These are phyloP conservation scores for Channallabes apus DNA, from an alignment of 2,797 vertebrate species.

Conservation along the genomic window DNA sequence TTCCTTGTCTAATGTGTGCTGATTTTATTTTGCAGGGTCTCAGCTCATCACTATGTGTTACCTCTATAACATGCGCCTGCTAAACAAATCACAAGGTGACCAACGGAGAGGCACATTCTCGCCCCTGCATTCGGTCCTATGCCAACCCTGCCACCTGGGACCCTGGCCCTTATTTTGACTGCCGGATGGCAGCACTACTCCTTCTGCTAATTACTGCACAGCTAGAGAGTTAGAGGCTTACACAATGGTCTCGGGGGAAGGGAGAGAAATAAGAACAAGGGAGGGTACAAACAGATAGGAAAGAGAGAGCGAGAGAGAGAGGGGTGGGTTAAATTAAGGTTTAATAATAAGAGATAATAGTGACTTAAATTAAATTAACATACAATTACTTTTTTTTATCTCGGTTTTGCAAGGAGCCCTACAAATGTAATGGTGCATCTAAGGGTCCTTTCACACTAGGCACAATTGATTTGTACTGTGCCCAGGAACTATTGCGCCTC, in stretches of 20 bases:
- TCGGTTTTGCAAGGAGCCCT: neutral
- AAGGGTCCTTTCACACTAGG: too few species aligned
- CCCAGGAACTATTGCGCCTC: too few species aligned
- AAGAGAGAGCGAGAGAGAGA: neutral
- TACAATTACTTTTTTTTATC: neutral
- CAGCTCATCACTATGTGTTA: constrained; percentile 53
- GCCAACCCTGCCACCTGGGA: constrained; percentile 17
- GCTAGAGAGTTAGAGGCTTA: constrained; percentile 12
- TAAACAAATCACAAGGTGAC: constrained; percentile 51
- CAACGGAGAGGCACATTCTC: constrained; percentile 52
- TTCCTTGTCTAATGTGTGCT: constrained; percentile 37
- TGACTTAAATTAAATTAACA: neutral
- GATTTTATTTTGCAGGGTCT: constrained; percentile 52
- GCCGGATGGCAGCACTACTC: constrained; percentile 18
- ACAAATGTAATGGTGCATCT: neutral
- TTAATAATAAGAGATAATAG: neutral
- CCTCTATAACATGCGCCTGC: constrained; percentile 55
- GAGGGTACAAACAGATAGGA: neutral
- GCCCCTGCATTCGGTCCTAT: constrained; percentile 42
- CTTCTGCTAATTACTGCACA: constrained; percentile 39
- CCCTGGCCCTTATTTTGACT: constrained; percentile 6
- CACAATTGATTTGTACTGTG: too few species aligned
- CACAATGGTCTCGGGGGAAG: neutral
- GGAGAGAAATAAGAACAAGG: neutral
- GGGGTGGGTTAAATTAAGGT: neutral